A percentile compares a stretch with the other conserved stretches of the same genome.
Conservation (phyloP, 2,113 vertebrate species). For the Campylomormyrus numenius region DNA sequence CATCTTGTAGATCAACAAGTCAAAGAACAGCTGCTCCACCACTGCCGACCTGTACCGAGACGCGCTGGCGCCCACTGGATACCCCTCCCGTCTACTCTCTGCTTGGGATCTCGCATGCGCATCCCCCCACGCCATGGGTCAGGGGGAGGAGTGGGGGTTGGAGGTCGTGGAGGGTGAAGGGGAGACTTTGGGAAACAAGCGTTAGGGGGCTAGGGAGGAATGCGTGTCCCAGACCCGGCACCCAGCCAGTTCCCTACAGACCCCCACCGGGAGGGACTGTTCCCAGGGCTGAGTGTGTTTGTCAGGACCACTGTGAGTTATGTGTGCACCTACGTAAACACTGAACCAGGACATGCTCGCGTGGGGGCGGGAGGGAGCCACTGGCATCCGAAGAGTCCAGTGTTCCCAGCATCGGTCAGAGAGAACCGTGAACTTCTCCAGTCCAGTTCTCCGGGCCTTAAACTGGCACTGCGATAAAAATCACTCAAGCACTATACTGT, state of each 20-base stretch:
- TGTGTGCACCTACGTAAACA: constrained; percentile 73
- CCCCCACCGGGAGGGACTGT: constrained; percentile 51
- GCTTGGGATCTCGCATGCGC: not conserved
- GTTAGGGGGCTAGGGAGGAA: constrained; percentile 56
- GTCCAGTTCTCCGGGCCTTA: not conserved
- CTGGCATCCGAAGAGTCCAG: not conserved
- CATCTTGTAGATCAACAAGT: not conserved
- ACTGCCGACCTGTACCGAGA: not conserved
- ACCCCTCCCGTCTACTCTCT: not conserved
- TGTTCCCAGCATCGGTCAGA: not conserved
- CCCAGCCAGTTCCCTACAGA: constrained; percentile 47
- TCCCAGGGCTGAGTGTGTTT: constrained; percentile 73
- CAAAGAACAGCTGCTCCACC: not conserved
- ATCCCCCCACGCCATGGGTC: constrained; percentile 2
- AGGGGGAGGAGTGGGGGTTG: constrained; percentile 28
- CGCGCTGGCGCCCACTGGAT: not conserved
- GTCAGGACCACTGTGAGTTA: constrained; percentile 58
- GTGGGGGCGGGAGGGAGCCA: not conserved
- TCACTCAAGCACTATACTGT: not conserved
- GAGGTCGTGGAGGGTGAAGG: constrained; percentile 38
- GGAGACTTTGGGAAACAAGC: constrained; percentile 65
- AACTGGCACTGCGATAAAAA: not conserved
- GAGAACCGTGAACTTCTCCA: no score
- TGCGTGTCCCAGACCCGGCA: constrained; percentile 61
- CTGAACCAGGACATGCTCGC: constrained; percentile 37